phyloP scores from a whole-genome alignment of 2,888 invertebrate species.

The Ceriagrion tenellum region DNA sequence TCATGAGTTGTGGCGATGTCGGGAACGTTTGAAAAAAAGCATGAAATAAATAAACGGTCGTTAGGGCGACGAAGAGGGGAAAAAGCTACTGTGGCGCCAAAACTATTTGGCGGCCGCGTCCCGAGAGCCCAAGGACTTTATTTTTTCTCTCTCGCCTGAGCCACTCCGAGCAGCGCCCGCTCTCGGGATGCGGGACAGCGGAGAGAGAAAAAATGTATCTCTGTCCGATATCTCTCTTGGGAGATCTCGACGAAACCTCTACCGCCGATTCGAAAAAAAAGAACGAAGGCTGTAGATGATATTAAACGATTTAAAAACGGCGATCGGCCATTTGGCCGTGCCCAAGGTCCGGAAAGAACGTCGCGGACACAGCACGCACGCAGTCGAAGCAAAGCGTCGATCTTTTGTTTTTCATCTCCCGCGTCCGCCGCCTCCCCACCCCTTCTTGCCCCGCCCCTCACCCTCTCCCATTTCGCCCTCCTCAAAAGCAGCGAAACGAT shows the following conservation, averaged over 20 bases:
- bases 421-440: background rate
- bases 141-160: background rate
- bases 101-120: conserved; percentile 34
- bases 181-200: background rate
- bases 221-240: conserved; percentile 23
- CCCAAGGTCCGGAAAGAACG: background rate
- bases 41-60: conserved; percentile 38
- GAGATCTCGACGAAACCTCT: conserved; percentile 36
- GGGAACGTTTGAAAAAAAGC: conserved; percentile 30
- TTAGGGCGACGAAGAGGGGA: background rate
- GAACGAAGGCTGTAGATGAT: background rate
- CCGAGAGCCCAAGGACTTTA: conserved; percentile 26
- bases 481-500: conserved; percentile 48
- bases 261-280: conserved; percentile 18
- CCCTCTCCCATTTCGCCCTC: background rate
- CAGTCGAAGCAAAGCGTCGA: background rate
- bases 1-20: conserved; percentile 54
- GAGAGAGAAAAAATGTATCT: conserved; percentile 4
- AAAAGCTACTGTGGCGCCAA: conserved; percentile 55
- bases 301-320: conserved; percentile 49
- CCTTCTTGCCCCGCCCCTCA: too few species aligned
- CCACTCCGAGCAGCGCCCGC: background rate
- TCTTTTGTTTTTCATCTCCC: background rate
- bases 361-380: background rate
- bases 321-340: conserved; percentile 44